These are phyloP conservation scores for Melanocharis versteri DNA, from an alignment of 2,113 vertebrate genomes.

Conservation along the genomic window DNA sequence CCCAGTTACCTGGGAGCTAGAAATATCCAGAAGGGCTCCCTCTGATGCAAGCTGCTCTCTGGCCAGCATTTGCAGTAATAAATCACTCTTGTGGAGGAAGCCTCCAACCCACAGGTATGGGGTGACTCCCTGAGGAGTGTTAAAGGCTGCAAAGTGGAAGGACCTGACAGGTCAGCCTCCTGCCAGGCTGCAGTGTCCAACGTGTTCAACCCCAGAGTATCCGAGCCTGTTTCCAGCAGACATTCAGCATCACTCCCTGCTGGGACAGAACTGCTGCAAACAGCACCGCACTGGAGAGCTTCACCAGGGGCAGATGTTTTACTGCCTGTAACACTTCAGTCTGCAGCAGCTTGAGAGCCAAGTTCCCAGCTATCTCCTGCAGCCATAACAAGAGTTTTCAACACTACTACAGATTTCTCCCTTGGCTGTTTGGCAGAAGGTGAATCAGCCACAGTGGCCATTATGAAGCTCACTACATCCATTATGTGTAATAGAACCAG, in stretches of 20 bases:
- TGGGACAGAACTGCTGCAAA: neutral
- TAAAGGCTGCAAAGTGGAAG: neutral
- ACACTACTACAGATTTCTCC: neutral
- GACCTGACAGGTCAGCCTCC: conserved; percentile 3
- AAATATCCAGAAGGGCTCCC: neutral
- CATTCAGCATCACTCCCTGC: neutral
- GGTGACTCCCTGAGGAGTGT: neutral
- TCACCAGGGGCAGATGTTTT: neutral
- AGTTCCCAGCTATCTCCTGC: neutral
- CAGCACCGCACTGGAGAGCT: neutral
- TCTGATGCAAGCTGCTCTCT: neutral
- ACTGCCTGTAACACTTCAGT: neutral
- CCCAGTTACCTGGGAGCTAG: neutral
- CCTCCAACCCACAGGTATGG: neutral
- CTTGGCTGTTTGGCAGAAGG: neutral
- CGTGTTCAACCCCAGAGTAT: neutral
- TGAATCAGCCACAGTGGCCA: neutral
- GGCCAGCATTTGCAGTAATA: neutral
- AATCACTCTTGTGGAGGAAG: neutral
- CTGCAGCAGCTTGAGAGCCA: neutral
- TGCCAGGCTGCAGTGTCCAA: neutral
- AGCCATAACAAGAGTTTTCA: neutral
- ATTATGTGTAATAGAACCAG: neutral
- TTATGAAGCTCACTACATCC: neutral
- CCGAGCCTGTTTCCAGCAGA: neutral